phyloP scores from a whole-genome alignment of 2,113 vertebrate genomes.

The Sarotherodon lohbergeri region DNA sequence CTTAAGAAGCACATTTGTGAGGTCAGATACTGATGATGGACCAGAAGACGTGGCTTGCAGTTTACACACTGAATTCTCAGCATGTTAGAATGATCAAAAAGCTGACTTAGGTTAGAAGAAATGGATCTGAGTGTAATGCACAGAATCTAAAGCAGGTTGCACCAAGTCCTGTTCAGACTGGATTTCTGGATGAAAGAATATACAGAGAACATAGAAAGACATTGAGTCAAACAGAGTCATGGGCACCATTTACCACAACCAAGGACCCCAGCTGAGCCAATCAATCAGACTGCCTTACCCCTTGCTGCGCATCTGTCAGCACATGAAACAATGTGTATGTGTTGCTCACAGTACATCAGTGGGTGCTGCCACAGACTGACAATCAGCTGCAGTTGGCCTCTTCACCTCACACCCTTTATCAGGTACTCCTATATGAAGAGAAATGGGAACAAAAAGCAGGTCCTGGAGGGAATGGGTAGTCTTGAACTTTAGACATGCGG shows the following conservation, averaged over 20 bases:
- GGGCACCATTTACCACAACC: slow-evolving; percentile 11
- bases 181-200: background rate
- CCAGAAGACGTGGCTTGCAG: background rate
- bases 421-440: background rate
- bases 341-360: background rate
- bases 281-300: slow-evolving; percentile 24
- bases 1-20: background rate
- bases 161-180: background rate
- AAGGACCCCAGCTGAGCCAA: background rate
- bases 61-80: background rate
- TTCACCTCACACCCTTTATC: slow-evolving; percentile 8
- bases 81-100: background rate
- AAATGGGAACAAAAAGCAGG: background rate
- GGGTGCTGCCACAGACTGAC: background rate
- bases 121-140: background rate
- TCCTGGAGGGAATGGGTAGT: background rate
- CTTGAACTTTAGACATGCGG: background rate
- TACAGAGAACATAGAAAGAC: background rate
- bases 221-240: slow-evolving; percentile 26
- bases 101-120: background rate
- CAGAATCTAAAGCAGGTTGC: background rate
- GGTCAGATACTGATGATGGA: background rate
- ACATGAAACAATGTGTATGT: background rate
- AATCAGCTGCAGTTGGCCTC: background rate
- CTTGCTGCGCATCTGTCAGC: background rate